Base-by-base conservation (phyloP, 1,140 invertebrate species). In the Drosophila pseudoobscura region DNA sequence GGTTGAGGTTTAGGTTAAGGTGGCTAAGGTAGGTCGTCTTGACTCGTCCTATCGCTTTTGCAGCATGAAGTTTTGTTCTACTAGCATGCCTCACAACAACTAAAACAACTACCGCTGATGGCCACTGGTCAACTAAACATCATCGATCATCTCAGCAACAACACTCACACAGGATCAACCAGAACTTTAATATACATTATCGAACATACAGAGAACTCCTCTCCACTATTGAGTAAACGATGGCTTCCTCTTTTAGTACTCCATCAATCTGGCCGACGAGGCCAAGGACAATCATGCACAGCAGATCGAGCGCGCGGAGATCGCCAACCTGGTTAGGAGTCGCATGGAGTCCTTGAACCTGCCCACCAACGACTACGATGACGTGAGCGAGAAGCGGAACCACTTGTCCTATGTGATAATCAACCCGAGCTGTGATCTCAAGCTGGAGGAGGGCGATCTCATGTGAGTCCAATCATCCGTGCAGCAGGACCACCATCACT, bases 401-500 rank as follows among this genome's bases (percentile, higher is more conserved):
- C 97, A 95, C 69, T 93, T 99, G 6, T 99, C 98, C 2, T 99
- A 99, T 92, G 98, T 99, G 57, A 99, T 99, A 78, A 99, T 99
- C 85, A 99, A 99, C 91, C 98, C 98, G 0, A 98, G 97, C 91
- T 99, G 98, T 93, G 98, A 99, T 93, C 93, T 99, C 0, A 98
- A 98, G 91, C 93, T 99, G 52, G 97, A 99, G 92, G 96, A 98
- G 90, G 98, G 97, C 44, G 98, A 99, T 92, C 96, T 99, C 49
- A 97, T 99, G 95, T 98, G 93, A 95, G 95, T 83, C 6, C 2
- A 0, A 0, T 11, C 15, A 2, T 1, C n/a, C 6, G 0, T 11
- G n/a, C 13, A 22, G 9, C 0, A 39, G 9, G 3, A 11, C 39
- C 3, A 11, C 15, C 41, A 15, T 26, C 6, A 15, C 11, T 44